Base-by-base conservation (phyloP, 2,888 invertebrate species). In the Hypena proboscidalis region DNA sequence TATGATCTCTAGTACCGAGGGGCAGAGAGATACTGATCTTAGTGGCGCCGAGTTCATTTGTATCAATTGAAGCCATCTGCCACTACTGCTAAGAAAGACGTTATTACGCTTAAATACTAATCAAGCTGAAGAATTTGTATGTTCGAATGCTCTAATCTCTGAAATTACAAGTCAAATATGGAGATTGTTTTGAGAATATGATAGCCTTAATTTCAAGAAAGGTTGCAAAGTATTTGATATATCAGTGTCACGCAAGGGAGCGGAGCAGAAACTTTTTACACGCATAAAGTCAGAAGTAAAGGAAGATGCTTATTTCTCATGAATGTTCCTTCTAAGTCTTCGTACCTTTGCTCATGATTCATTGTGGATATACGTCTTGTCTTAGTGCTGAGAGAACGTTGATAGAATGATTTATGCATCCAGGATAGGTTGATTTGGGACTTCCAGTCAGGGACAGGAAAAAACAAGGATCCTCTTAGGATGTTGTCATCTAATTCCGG, bases 41-140 rank as follows among this genome's bases (percentile, higher is more conserved):
- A n/a, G 63, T 70, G 86, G 87, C 87, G 85, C 86, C 87, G 80
- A 47, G 58, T 64, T 83, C 81, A 82, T 85, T 86, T 79, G 77
- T 76, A 65, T 81, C 86, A 87, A 87, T 87, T 86, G 83, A 69
- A 59, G 58, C 65, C 85, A 82, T 80, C 83, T 83, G 83, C 74
- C 67, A 63, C 54, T 60, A 65, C 67, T 67, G 57, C 58, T 58
- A 55, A 63, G 46, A 42, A 42, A 62, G 68, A 70, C 70, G 67
- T 73, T 67, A 67, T 71, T 69, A 65, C n/a, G n/a, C n/a, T n/a
- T n/a, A n/a, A n/a, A n/a, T n/a, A n/a, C n/a, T 61, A 64, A 61
- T 61, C n/a, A n/a, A n/a, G n/a, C n/a, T n/a, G n/a, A n/a, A n/a
- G n/a, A n/a, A n/a, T n/a, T n/a, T n/a, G n/a, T n/a, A n/a, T n/a